Base-by-base conservation (phyloP, 2,113 vertebrate species). In the Nannospalax galili region DNA sequence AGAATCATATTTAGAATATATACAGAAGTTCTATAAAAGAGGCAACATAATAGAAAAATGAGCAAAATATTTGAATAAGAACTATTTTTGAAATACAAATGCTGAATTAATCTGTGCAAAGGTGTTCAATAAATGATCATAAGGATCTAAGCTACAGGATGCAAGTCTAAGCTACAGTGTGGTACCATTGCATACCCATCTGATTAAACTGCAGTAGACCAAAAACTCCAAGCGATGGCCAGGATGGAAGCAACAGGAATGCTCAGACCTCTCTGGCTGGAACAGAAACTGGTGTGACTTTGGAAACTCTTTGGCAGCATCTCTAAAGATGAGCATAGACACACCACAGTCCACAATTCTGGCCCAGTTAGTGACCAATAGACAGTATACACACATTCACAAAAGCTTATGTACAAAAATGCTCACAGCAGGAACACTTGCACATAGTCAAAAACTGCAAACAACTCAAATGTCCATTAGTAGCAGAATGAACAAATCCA, bases 1-100 rank as follows among this genome's bases (percentile, higher is more conserved):
- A 80, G 19, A 81, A 30, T 90, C 78, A 72, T 81, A 84, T 69
- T 78, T 56, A 88, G 70, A 94, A 94, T 90, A 78, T 80, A 74
- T 15, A 22, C 1, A 35, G 10, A 93, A 92, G 65, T 73, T 19
- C 48, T 37, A 60, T 26, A 40, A 40, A 42, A 81, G 70, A 62
- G 3, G 78, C 3, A 70, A 16, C 40, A n/a, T 30, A 64, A 45
- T 35, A 26, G 79, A 85, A 96, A 52, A 95, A 67, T 70, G 28
- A 32, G 35, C 17, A 80, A 88, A 85, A 80, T 7, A 70, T 62
- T 22, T 85, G 69, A 90, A 77, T 2, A 73, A 74, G 58, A 90
- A 60, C 1, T 42, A 12, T 42, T 8, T 32, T 42, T 11, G 35
- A 91, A 84, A 73, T 62, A 74, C 60, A 92, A 45, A 73, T 64